Evolutionary conservation across 2,113 vertebrate species (phyloP), one percentile per base, ranked within the genome.

Genomic region (Chamaetylas fuelleborni): DNA sequence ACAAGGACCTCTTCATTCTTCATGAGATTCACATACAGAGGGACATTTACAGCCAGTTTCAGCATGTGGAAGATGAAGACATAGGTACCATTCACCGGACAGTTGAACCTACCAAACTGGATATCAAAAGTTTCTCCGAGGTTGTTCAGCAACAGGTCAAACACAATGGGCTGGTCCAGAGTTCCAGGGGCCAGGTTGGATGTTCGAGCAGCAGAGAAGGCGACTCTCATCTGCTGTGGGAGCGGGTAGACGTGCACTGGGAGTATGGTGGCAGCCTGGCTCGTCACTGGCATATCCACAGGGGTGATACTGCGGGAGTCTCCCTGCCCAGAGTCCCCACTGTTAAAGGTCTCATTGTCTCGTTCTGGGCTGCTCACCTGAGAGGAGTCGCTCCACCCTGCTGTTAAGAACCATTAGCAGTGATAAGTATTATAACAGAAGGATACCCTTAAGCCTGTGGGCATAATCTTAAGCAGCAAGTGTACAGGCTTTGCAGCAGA

Each of bases 11-110:
- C 99, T 47, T 99, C 99, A 0, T 99, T 99, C 97, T 99, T 98
- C 99, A 99, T 99, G 80, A 99, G 98, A 93, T 99, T 99, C 91
- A 99, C 98, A 22, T 99, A 99, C 31, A 99, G 98, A 0, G 99
- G 99, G 71, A 99, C 99, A 26, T 99, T 99, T n/a, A 99, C 98
- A 9, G 99, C 99, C 79, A 99, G 97, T 97, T 99, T 99, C 57
- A 99, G 98, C 98, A 99, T 99, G 98, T 99, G 99, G 96, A 99
- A 99, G 90, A 99, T 98, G 97, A 99, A 99, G 82, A 99, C 99
- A 0, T 99, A 99, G 18, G 99, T 99, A 82, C 99, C 99, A 18
- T 98, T 98, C 61, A 98, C 98, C 0, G 99, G 99, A 88, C 99
- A 99, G 93, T 97, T 98, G 96, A 99, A 99, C 81, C 99, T 98